Base-by-base conservation (phyloP, 2,888 invertebrate species). In the Spodoptera exigua region DNA sequence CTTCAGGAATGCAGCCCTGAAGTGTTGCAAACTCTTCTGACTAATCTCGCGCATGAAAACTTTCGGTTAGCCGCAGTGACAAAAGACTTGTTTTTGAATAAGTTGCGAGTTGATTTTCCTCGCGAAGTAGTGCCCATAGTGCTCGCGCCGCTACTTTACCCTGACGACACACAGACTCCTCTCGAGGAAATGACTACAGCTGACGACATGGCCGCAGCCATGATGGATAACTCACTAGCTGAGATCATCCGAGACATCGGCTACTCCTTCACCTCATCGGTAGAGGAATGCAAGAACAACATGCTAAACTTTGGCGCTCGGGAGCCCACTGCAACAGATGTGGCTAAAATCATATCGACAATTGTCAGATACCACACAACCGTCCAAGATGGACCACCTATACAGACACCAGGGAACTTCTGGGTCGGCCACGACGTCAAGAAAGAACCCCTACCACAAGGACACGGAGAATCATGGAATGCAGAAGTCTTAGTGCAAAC, bases 191-290 rank as follows among this genome's bases (percentile, higher is more conserved):
- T 96, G 95, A 95, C 95, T 77, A 95, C 95, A 78, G 95, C 95
- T 78, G 95, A 93, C 89, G 96, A 95, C 87, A 95, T 94, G 94
- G 88, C 94, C 75, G 86, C 92, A 62, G 95, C 95, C 88, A 94
- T 95, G 91, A 96, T 96, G 96, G 97, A 97, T 79, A 96, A 96
- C 85, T 96, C 97, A 66, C 93, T 98, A 85, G 97, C 98, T 70
- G 99, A 99, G 85, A 95, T 99, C 83, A 96, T 99, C 82, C 96
- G 97, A 87, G 99, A 99, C 92, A 96, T 99, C 84, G 98, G 99
- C 54, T 98, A 98, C 91, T 95, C 96, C 75, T 98, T 99, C 87
- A 99, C 99, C 56, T 93, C 96, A 53, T 96, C 96, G 17, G 95
- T 98, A 44, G 98, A 99, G 83, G 98, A 98, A 88, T 99, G 98